Evolutionary conservation across 2,113 vertebrate genomes (phyloP), one percentile per base, ranked within the genome.

Genomic region (Drymodes brunneopygia): DNA sequence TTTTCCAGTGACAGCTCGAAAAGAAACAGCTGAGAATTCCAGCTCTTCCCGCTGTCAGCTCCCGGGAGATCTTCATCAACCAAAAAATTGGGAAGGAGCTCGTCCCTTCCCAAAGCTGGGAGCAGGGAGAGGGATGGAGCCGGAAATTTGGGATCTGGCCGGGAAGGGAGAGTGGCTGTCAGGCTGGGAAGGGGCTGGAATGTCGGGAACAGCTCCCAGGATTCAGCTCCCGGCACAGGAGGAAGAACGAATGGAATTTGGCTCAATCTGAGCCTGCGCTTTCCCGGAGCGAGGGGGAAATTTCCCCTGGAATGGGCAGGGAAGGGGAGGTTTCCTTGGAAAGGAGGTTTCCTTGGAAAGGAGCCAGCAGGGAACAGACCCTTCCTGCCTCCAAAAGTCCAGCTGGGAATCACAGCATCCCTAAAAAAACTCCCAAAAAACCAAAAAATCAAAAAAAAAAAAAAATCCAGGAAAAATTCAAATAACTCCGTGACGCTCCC

Each of bases 11-110:
- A 97, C 97, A 97, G 95, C 90, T 95, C 94, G 84, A 97, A 95
- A 97, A 94, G 97, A 96, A 97, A 97, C 98, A 98, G 98, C 98
- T 97, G 98, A 98, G 94, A 58, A 95, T 90, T 81, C 94, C 96
- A 90, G 90, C 81, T 93, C 79, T 98, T 97, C 93, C 94, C 85
- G 62, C 97, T 97, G 98, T 97, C 97, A 97, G 93, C 93, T 97
- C 95, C 77, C 94, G 77, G 88, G 95, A 95, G 97, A 96, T 98
- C 97, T 98, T 97, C 97, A n/a, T n/a, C n/a, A n/a, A n/a, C n/a
- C n/a, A n/a, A n/a, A n/a, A n/a, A n/a, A n/a, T n/a, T n/a, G n/a
- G n/a, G n/a, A n/a, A n/a, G n/a, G 57, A 38, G 44, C 96, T 96
- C 96, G 45, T 60, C 75, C 93, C 90, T 96, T 97, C 94, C 97